Base-by-base conservation (phyloP, 2,888 invertebrate genomes). In the Notodonta dromedarius region DNA sequence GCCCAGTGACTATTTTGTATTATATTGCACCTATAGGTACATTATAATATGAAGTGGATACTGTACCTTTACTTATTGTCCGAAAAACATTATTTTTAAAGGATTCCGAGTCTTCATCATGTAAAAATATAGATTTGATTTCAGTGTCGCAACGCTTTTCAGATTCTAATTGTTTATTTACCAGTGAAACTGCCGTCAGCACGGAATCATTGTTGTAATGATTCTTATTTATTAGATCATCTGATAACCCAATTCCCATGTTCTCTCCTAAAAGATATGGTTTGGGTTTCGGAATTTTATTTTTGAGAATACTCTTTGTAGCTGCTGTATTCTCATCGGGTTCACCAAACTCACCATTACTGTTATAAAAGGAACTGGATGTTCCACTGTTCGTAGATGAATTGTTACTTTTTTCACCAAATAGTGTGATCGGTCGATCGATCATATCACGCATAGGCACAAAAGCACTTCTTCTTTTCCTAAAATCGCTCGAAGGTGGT, bases 401-500 rank as follows among this genome's bases (percentile, higher is more conserved):
- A 65, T 89, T 85, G 59, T 73, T 75, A 60, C 63, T 73, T 71
- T 83, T 90, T 63, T 91, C 93, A 0, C 96, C 96, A 77, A 96
- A 96, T 77, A 96, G 94, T 54, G 95, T 95, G n/a, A 96, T 91
- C 0, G 96, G 95, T 73, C 87, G 91, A 63, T 93, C 92, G 64
- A 84, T 83, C 74, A 83, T 87, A 68, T 91, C 92, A 65, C 81
- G 83, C 68, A 91, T 84, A 11, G 94, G 91, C 44, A 91, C 86
- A 78, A 93, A 86, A 57, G 94, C 94, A 71, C 95, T 94, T 72
- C 96, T 94, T 70, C 96, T 91, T 77, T 96, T 94, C 67, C 97
- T 94, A 82, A 97, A 97, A 82, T 97, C 96, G 80, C 96, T 96
- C 0, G 96, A 96, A 6, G 97, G 97, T 11, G 97, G 97, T 54